phyloP scores from a whole-genome alignment of 64 coral and sea anemone species.

The Actinia equina region DNA sequence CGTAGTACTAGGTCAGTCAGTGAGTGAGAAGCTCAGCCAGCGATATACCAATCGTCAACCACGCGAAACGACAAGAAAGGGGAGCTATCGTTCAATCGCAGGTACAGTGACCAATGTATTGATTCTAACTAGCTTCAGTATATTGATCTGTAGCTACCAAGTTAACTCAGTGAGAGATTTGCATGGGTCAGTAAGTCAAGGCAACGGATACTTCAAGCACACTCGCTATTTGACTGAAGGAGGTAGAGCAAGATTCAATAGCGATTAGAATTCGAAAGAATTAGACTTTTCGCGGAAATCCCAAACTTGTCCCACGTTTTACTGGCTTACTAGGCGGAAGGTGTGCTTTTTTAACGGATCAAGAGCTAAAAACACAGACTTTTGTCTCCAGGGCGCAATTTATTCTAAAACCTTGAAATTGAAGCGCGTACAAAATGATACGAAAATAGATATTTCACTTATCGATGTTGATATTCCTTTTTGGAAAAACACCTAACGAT shows the following conservation, averaged over 20 bases:
- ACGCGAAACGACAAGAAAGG: background rate
- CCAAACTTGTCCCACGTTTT: background rate
- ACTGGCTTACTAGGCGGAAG: background rate
- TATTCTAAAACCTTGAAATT: background rate
- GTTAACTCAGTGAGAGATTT: background rate
- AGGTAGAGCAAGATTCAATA: background rate
- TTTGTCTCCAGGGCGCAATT: background rate
- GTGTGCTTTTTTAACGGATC: background rate
- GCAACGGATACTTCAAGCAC: background rate
- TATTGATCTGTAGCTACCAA: background rate
- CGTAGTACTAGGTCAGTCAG: constrained; percentile 1
- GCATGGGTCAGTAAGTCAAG: background rate
- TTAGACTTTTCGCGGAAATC: background rate
- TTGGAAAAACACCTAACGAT: background rate
- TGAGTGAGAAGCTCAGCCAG: background rate
- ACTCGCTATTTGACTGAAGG: background rate
- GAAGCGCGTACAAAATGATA: background rate
- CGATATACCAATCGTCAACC: background rate
- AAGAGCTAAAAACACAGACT: background rate
- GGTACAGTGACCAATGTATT: background rate
- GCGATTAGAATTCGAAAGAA: background rate
- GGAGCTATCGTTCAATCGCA: background rate
- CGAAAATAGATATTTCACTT: background rate
- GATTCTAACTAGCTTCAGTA: background rate
- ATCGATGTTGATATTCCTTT: background rate